Percentiles rank a stretch among this genome's conserved stretches.
phyloP scores from a whole-genome alignment of 2,797 vertebrate genomes.

The Rhinatrema bivittatum region DNA sequence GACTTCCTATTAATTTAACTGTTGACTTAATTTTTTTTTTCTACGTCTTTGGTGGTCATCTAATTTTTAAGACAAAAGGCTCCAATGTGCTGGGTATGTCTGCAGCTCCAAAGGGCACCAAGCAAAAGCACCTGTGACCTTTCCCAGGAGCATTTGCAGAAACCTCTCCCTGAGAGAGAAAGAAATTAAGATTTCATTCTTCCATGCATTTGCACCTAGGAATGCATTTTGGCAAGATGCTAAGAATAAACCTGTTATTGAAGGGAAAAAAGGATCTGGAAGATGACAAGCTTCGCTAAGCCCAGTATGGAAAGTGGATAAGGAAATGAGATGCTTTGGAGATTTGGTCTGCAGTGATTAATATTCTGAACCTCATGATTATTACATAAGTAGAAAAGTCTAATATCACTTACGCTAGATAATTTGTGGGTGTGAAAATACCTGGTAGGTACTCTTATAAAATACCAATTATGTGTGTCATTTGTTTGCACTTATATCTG shows the following conservation, averaged over 20 bases:
- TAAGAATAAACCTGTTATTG: constrained; percentile 66
- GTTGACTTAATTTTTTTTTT: neutral
- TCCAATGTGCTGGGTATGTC: constrained; percentile 31
- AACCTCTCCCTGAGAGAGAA: constrained; percentile 53
- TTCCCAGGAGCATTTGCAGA: constrained; percentile 56
- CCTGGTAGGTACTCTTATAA: too few relatives aligned
- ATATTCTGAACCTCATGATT: constrained; percentile 69
- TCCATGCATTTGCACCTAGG: constrained; percentile 61
- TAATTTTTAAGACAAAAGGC: constrained; percentile 37
- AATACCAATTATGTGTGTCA: too few relatives aligned
- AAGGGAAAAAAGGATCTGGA: constrained; percentile 58
- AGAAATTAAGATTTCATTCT: constrained; percentile 65
- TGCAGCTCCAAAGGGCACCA: constrained; percentile 41
- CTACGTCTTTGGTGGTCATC: constrained; percentile 44
- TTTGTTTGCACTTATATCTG: too few relatives aligned
- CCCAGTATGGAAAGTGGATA: constrained; percentile 63
- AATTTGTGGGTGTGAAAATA: too few relatives aligned
- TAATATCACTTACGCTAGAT: too few relatives aligned
- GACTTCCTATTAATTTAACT: too few relatives aligned
- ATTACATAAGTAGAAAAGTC: constrained; percentile 60
- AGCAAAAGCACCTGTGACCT: constrained; percentile 63
- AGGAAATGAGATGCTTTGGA: constrained; percentile 74
- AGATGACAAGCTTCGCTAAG: constrained; percentile 69
- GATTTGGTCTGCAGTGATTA: constrained; percentile 65
- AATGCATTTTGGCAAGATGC: constrained; percentile 63